Evolutionary conservation across 64 coral and sea anemone species (phyloP).

Genomic region (Dendrophyllia cribrosa): DNA sequence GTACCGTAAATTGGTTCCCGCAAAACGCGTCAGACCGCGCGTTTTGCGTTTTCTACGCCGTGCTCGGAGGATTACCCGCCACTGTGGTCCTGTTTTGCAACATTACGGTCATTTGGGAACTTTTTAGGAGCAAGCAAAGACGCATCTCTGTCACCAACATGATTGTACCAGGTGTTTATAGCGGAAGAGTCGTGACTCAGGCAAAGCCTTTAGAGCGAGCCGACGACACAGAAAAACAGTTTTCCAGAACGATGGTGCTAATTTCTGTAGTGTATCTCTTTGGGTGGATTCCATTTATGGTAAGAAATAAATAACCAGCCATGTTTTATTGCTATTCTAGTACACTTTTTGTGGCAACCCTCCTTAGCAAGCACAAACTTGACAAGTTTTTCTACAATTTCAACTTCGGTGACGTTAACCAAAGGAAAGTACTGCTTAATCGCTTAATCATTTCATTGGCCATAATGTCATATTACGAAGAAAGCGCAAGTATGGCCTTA

Average conservation of each 20-base stretch:
- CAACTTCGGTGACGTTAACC: too few species aligned
- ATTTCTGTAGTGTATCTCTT: constrained; percentile 83
- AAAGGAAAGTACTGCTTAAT: too few species aligned
- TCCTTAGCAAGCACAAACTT: too few species aligned
- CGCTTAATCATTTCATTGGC: too few species aligned
- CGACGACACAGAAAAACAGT: constrained; percentile 72
- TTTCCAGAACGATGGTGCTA: constrained; percentile 83
- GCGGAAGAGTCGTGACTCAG: neutral
- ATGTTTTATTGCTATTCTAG: too few species aligned
- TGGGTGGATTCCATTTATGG: constrained; percentile 88
- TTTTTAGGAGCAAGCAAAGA: constrained; percentile 46
- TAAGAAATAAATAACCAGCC: constrained; percentile 30
- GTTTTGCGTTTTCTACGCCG: constrained; percentile 76
- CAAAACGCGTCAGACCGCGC: constrained; percentile 36
- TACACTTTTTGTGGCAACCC: too few species aligned
- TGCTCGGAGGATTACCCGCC: constrained; percentile 58
- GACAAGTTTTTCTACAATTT: too few species aligned
- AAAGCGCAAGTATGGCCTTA: too few species aligned
- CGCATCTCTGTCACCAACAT: constrained; percentile 30
- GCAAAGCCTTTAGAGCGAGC: neutral
- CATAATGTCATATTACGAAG: too few species aligned
- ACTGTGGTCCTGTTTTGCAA: constrained; percentile 82
- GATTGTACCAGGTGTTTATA: neutral
- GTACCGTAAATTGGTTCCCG: constrained; percentile 90
- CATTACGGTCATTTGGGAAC: constrained; percentile 70